Conservation (phyloP, 2,113 vertebrate species). For the Arenaria interpres region DNA sequence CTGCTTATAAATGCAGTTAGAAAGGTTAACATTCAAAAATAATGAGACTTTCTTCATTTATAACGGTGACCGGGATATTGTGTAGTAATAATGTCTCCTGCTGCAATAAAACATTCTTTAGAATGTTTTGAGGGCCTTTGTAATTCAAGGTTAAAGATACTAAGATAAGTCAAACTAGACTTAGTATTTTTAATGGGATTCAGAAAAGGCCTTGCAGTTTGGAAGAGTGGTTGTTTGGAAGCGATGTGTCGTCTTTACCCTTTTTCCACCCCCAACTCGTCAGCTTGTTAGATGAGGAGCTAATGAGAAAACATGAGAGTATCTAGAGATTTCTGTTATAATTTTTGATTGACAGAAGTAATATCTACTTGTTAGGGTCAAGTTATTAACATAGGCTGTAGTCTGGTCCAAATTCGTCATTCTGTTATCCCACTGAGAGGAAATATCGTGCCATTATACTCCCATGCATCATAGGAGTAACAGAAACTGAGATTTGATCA, state of each 20-base stretch:
- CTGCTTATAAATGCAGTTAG: slow-evolving; percentile 4
- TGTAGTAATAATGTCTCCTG: background rate
- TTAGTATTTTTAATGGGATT: background rate
- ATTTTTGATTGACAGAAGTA: background rate
- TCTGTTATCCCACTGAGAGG: background rate
- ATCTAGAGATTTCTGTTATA: background rate
- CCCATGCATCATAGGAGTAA: background rate
- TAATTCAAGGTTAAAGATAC: slow-evolving; percentile 31
- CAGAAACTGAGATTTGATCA: background rate
- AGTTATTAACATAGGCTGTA: background rate
- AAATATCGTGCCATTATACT: background rate
- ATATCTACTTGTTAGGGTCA: background rate
- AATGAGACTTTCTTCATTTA: slow-evolving; percentile 11
- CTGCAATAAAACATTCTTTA: background rate
- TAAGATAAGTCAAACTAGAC: background rate
- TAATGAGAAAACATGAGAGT: background rate
- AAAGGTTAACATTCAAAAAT: slow-evolving; percentile 25
- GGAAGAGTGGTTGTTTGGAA: background rate
- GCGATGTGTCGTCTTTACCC: fast-evolving
- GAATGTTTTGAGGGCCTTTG: background rate
- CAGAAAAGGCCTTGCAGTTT: background rate
- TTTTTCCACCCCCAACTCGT: background rate
- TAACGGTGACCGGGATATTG: background rate
- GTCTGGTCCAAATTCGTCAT: background rate
- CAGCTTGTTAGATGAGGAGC: background rate